Conservation (phyloP, 2,888 invertebrate genomes). For the Cantharis lateralis region DNA sequence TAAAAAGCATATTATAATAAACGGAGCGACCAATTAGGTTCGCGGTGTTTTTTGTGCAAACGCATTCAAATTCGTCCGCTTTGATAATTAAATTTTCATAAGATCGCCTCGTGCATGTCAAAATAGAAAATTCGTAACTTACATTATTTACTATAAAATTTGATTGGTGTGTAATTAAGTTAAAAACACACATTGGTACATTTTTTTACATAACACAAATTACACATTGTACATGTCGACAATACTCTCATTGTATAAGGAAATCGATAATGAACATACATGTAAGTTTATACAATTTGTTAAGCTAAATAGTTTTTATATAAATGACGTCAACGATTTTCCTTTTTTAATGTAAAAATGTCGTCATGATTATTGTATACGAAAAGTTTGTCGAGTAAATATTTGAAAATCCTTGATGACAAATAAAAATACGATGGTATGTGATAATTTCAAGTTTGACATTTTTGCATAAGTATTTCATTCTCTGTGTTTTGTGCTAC, state of each 20-base stretch:
- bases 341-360: not conserved
- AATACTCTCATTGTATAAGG: not conserved
- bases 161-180: not conserved
- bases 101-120: not conserved
- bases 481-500: not conserved
- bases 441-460: not conserved
- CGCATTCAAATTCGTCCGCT: not conserved
- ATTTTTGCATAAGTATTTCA: not conserved
- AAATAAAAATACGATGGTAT: not conserved
- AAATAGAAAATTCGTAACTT: not conserved
- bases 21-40: not conserved
- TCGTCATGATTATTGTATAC: not conserved
- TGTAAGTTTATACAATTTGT: not conserved
- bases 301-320: not conserved
- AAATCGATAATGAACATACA: not conserved
- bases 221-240: not conserved
- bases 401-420: not conserved
- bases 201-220: not conserved
- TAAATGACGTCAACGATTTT: not conserved
- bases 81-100: not conserved
- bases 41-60: not conserved
- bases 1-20: not conserved
- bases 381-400: not conserved
- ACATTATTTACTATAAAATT: not conserved
- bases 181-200: not conserved